A percentile compares a stretch with the other conserved stretches of the same genome.
Conservation (phyloP, 1,140 invertebrate genomes). For the Dreissena rostriformis region DNA sequence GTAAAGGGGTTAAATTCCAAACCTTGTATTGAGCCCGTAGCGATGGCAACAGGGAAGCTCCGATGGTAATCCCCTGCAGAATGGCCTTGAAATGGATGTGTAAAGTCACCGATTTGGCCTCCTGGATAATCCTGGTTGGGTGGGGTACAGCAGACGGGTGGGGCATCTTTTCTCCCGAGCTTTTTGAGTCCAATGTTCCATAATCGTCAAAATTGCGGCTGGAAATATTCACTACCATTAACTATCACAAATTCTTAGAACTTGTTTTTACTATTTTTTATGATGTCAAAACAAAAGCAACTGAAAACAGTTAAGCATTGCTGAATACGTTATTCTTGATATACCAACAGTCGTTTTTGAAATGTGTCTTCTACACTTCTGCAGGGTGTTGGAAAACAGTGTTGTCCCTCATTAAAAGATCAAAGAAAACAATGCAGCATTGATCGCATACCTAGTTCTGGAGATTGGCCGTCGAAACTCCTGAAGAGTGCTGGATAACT, state of each 20-base stretch:
- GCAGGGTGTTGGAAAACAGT: too few relatives aligned
- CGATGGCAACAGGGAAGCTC: slow-evolving; percentile 95
- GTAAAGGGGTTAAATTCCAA: slow-evolving; percentile 26
- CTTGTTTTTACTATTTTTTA: too few relatives aligned
- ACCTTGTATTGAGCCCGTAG: slow-evolving; percentile 94
- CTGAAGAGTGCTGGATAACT: slow-evolving; percentile 84
- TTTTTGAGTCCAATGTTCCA: slow-evolving; percentile 55
- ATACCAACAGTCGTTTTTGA: too few relatives aligned
- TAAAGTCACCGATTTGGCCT: slow-evolving; percentile 40
- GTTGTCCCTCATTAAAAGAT: too few relatives aligned
- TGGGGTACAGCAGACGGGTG: slow-evolving; percentile 19
- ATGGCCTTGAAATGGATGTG: slow-evolving; percentile 82
- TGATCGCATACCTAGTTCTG: slow-evolving; percentile 59
- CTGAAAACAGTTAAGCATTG: too few relatives aligned
- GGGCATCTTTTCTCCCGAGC: slow-evolving; percentile 31
- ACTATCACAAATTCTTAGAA: too few relatives aligned
- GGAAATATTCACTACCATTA: neutral
- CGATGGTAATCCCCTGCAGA: slow-evolving; percentile 91
- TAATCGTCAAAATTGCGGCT: slow-evolving; percentile 55
- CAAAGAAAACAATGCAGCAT: too few relatives aligned
- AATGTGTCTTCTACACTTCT: too few relatives aligned
- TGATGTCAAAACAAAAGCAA: too few relatives aligned
- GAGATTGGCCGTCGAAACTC: slow-evolving; percentile 76
- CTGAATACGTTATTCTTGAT: too few relatives aligned
- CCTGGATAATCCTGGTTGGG: slow-evolving; percentile 30